Evolutionary conservation across 2,888 invertebrate species (phyloP).

Genomic region (Tholera decimalis): DNA sequence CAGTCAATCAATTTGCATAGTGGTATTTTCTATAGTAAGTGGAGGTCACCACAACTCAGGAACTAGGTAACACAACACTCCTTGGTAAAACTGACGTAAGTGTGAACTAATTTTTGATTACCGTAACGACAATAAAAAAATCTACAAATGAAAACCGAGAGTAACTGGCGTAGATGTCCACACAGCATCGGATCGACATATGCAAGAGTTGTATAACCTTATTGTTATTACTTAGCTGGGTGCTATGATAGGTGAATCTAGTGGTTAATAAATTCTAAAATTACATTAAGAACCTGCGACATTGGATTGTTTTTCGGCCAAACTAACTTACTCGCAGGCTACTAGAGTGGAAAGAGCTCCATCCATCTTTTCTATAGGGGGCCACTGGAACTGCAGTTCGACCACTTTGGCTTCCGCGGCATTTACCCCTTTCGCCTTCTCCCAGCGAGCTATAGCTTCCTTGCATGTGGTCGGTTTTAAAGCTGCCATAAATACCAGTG

Average conservation of each 20-base stretch:
- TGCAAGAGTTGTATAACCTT: no score
- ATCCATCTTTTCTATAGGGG: conserved; percentile 99
- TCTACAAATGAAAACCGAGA: no score
- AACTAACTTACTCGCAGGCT: conserved; percentile 92
- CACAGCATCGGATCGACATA: no score
- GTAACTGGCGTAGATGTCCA: no score
- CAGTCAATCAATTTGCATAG: no score
- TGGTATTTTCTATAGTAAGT: no score
- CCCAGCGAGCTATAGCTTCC: conserved; percentile 97
- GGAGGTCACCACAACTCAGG: no score
- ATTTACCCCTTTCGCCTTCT: conserved; percentile 93
- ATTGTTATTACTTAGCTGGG: neutral
- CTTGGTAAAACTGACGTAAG: no score
- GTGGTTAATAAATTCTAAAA: neutral
- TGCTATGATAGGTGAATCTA: no score
- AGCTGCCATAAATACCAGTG: conserved; percentile 38
- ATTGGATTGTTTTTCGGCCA: neutral
- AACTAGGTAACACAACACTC: no score
- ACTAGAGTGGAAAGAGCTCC: conserved; percentile 94
- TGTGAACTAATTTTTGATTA: no score
- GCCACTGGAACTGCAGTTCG: conserved; percentile 96
- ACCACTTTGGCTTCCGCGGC: conserved; percentile 94
- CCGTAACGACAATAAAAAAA: no score
- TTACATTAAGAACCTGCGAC: neutral
- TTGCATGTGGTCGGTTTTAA: conserved; percentile 64